Conservation (phyloP, 2,888 invertebrate species). For the Xiphydria camelus region DNA sequence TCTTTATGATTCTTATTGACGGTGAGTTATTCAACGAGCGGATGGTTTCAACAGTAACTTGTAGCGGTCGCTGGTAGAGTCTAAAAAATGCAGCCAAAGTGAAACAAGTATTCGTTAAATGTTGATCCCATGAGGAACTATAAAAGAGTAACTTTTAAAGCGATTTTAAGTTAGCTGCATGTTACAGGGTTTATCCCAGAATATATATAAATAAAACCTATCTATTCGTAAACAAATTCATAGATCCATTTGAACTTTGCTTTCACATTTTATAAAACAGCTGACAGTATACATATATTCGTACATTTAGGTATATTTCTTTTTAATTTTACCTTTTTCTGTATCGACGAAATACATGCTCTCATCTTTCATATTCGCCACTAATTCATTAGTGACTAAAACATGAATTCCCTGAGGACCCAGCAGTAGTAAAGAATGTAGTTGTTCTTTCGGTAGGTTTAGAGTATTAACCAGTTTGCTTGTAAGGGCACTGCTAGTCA, state of each 20-base stretch:
- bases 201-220: too few relatives aligned
- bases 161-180: too few relatives aligned
- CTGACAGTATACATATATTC: too few relatives aligned
- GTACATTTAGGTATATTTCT: not conserved
- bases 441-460: slow-evolving; percentile 42
- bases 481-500: slow-evolving; percentile 47
- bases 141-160: too few relatives aligned
- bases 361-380: slow-evolving; percentile 81
- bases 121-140: too few relatives aligned
- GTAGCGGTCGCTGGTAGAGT: slow-evolving; percentile 47
- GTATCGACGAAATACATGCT: slow-evolving; percentile 70
- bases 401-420: slow-evolving; percentile 87
- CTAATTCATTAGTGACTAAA: slow-evolving; percentile 81
- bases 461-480: slow-evolving; percentile 49
- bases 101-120: too few relatives aligned
- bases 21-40: slow-evolving; percentile 23
- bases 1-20: not conserved
- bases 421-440: slow-evolving; percentile 67
- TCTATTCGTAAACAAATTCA: too few relatives aligned
- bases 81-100: slow-evolving; percentile 38
- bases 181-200: too few relatives aligned
- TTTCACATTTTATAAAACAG: too few relatives aligned
- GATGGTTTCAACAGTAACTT: slow-evolving; percentile 48
- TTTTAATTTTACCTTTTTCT: slow-evolving; percentile 55
- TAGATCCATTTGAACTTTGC: too few relatives aligned